Evolutionary conservation across 2,797 vertebrate genomes (phyloP).

Genomic region (Lepilemur ruficaudatus): DNA sequence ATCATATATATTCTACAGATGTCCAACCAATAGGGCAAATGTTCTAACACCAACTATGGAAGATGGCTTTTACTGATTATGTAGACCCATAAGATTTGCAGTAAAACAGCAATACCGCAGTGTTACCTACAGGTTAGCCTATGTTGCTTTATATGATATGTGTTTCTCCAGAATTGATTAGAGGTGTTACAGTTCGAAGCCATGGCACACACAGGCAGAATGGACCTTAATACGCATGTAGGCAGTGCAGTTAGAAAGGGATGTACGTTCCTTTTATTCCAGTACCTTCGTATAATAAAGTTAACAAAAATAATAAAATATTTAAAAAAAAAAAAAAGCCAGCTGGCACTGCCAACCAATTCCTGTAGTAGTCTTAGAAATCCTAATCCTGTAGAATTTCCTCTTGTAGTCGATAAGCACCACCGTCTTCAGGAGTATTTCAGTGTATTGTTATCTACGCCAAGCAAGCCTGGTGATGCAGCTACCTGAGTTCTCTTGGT

Average conservation of each 20-base stretch:
- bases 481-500: constrained; percentile 82
- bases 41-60: constrained; percentile 50
- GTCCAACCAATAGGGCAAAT: constrained; percentile 57
- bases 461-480: constrained; percentile 82
- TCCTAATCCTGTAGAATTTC: constrained; percentile 87
- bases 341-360: constrained; percentile 87
- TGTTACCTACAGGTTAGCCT: constrained; percentile 34
- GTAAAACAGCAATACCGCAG: constrained; percentile 61
- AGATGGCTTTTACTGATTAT: constrained; percentile 68
- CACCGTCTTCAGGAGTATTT: constrained; percentile 66
- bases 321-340: constrained; percentile 74
- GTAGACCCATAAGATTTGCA: constrained; percentile 74
- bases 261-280: constrained; percentile 82
- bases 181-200: constrained; percentile 80
- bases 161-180: constrained; percentile 76
- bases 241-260: constrained; percentile 82
- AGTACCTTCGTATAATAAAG: constrained; percentile 88
- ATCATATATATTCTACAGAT: constrained; percentile 13
- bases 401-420: constrained; percentile 74
- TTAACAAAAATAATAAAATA: constrained; percentile 86
- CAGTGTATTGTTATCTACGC: constrained; percentile 72
- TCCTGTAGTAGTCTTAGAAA: constrained; percentile 83
- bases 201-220: constrained; percentile 79
- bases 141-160: constrained; percentile 51
- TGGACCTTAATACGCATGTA: constrained; percentile 74